These are phyloP conservation scores for Brachionus koreanus DNA, from an alignment of 1,140 invertebrate species.

Conservation along the genomic window DNA sequence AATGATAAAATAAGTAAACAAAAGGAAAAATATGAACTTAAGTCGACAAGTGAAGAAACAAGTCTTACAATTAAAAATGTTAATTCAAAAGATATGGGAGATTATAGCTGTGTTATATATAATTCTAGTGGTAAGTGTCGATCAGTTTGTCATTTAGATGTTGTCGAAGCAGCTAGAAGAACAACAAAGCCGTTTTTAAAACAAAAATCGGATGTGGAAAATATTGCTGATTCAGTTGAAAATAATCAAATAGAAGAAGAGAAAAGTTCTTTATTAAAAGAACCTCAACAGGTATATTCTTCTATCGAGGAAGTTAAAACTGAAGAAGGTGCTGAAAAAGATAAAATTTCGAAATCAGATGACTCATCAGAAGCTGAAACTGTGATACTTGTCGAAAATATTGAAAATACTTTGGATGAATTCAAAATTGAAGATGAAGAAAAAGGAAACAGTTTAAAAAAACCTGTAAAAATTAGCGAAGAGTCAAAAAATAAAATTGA, in stretches of 20 bases:
- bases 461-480: not conserved
- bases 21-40: slow-evolving; percentile 23
- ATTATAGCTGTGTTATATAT: not conserved
- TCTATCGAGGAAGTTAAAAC: not conserved
- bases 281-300: not conserved
- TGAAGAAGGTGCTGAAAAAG: not conserved
- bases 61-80: slow-evolving; percentile 15
- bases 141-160: slow-evolving; percentile 42
- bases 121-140: not conserved
- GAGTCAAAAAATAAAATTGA: too few species aligned
- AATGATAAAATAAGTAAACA: slow-evolving; percentile 21
- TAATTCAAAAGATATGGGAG: not conserved
- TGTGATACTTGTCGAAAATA: not conserved
- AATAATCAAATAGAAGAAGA: not conserved
- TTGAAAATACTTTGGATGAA: not conserved
- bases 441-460: not conserved
- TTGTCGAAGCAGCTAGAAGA: not conserved
- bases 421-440: not conserved
- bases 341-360: not conserved
- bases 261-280: slow-evolving; percentile 22
- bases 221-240: not conserved
- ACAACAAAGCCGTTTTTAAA: not conserved
- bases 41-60: not conserved
- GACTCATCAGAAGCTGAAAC: slow-evolving; percentile 14
- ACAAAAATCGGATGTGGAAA: not conserved